Evolutionary conservation across 2,113 vertebrate species (phyloP).

Genomic region (Epinephelus moara): DNA sequence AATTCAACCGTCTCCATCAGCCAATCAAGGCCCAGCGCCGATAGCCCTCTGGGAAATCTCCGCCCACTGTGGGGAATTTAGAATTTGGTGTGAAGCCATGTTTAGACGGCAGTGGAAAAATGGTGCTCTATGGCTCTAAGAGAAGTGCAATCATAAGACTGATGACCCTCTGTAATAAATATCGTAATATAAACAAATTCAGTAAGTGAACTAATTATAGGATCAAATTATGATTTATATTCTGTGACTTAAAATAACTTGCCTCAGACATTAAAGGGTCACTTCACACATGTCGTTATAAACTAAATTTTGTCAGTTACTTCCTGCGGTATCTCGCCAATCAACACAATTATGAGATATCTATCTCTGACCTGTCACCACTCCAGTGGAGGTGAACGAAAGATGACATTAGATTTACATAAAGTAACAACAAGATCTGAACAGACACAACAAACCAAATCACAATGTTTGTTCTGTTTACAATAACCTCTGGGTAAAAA

Average conservation of each 20-base stretch:
- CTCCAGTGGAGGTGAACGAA: not conserved
- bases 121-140: conserved; percentile 21
- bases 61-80: conserved; percentile 17
- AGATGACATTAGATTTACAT: not conserved
- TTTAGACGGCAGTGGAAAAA: conserved; percentile 55
- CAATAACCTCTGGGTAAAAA: too few relatives aligned
- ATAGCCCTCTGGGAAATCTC: conserved; percentile 39
- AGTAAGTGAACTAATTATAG: conserved; percentile 33
- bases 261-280: not conserved
- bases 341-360: not conserved
- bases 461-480: too few relatives aligned
- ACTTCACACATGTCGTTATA: not conserved
- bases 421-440: not conserved
- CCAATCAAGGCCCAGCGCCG: conserved; percentile 51
- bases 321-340: not conserved
- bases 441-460: too few relatives aligned
- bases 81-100: conserved; percentile 43
- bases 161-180: conserved; percentile 40
- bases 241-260: conserved; percentile 29
- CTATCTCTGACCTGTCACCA: not conserved
- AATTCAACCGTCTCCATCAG: conserved; percentile 36
- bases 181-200: conserved; percentile 40
- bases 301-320: not conserved
- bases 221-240: conserved; percentile 34
- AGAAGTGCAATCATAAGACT: conserved; percentile 23